Conservation (phyloP, 23 tunicate genomes). For the Styela clava region DNA sequence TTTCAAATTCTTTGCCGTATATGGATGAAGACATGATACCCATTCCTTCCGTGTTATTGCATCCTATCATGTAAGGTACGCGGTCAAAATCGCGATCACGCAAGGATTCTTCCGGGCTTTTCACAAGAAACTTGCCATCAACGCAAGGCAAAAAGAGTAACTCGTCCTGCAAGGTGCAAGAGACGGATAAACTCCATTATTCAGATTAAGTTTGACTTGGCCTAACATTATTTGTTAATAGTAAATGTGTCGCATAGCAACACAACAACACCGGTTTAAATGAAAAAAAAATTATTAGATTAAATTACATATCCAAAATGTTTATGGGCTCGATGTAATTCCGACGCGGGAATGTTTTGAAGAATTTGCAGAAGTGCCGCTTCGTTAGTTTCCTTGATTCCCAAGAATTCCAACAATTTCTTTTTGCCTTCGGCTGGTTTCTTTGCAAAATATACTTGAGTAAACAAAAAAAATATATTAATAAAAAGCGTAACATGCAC, state of each 20-base stretch:
- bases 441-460: neutral
- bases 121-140: conserved; percentile 1
- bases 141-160: conserved; percentile 12
- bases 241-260: no score
- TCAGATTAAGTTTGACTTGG: no score
- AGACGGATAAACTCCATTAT: no score
- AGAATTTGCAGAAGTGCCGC: conserved; percentile 30
- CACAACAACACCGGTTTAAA: no score
- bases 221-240: no score
- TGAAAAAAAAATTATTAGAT: no score
- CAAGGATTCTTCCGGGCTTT: neutral
- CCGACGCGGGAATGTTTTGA: conserved; percentile 28
- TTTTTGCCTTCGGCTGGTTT: neutral
- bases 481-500: no score
- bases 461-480: neutral
- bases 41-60: neutral
- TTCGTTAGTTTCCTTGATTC: conserved; percentile 25
- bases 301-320: neutral
- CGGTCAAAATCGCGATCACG: neutral
- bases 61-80: conserved; percentile 16
- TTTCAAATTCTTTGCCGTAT: neutral
- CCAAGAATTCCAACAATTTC: conserved; percentile 19
- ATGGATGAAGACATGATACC: neutral
- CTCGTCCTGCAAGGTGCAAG: neutral
- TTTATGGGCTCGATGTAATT: conserved; percentile 24